These are phyloP conservation scores for Reticulitermes speratus DNA, from an alignment of 1,140 invertebrate species.

Conservation along the genomic window DNA sequence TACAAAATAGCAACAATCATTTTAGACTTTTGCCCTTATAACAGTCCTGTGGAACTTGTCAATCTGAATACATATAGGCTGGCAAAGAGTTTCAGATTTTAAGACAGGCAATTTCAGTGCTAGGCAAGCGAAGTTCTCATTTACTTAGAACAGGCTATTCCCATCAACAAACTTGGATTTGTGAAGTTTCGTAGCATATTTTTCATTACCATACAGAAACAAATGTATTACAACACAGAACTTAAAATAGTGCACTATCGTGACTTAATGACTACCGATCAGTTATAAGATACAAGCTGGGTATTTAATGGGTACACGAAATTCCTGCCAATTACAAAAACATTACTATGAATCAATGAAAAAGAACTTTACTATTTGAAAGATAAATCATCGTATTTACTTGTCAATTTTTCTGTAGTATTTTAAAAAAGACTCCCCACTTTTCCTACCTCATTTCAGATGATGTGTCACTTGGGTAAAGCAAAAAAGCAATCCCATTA, in stretches of 20 bases:
- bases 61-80: no score
- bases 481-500: no score
- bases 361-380: background rate
- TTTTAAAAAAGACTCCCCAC: background rate
- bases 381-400: background rate
- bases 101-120: no score
- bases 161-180: background rate
- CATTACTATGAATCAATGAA: background rate
- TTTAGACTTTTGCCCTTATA: no score
- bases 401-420: background rate
- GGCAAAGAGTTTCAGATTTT: no score
- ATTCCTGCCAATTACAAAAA: background rate
- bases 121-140: no score
- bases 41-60: no score
- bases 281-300: background rate
- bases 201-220: background rate
- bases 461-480: no score
- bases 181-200: background rate
- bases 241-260: background rate
- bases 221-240: background rate
- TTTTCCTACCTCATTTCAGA: no score
- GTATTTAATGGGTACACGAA: slow-evolving; percentile 10
- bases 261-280: background rate
- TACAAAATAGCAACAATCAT: no score
- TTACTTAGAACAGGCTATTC: no score